A percentile compares a stretch with the other conserved stretches of the same genome.
phyloP scores from a whole-genome alignment of 2,888 invertebrate species.

The Platycheirus rosarum region DNA sequence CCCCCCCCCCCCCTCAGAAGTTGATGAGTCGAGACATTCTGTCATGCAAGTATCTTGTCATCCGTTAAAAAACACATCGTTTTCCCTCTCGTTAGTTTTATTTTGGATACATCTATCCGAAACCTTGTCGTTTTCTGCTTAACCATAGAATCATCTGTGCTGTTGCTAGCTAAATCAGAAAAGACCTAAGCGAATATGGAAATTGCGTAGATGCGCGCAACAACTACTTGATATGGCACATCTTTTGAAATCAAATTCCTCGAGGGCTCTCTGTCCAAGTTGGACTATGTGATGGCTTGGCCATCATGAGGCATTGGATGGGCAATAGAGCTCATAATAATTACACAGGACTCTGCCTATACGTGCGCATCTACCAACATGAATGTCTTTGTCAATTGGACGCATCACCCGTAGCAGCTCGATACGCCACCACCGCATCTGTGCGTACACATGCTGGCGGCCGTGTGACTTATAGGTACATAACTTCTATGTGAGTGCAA shows the following conservation, averaged over 20 bases:
- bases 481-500: constrained; percentile 59
- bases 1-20: too few relatives aligned
- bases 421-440: constrained; percentile 35
- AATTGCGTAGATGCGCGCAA: constrained; percentile 52
- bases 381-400: constrained; percentile 70
- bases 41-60: constrained; percentile 61
- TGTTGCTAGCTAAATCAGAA: constrained; percentile 22
- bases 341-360: constrained; percentile 48
- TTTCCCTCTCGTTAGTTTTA: constrained; percentile 18
- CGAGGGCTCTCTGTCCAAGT: constrained; percentile 24
- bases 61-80: constrained; percentile 60
- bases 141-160: constrained; percentile 4
- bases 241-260: constrained; percentile 63
- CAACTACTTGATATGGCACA: constrained; percentile 46
- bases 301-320: constrained; percentile 28
- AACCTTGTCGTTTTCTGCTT: constrained; percentile 18
- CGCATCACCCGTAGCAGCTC: constrained; percentile 50
- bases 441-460: constrained; percentile 1
- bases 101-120: constrained; percentile 46
- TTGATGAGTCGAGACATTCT: constrained; percentile 46
- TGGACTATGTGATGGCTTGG: neutral
- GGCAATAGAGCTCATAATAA: constrained; percentile 59
- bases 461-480: constrained; percentile 52
- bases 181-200: constrained; percentile 59
- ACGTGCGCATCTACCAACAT: constrained; percentile 16